Conservation (phyloP, 2,888 invertebrate genomes). For the Argyresthia goedartella region DNA sequence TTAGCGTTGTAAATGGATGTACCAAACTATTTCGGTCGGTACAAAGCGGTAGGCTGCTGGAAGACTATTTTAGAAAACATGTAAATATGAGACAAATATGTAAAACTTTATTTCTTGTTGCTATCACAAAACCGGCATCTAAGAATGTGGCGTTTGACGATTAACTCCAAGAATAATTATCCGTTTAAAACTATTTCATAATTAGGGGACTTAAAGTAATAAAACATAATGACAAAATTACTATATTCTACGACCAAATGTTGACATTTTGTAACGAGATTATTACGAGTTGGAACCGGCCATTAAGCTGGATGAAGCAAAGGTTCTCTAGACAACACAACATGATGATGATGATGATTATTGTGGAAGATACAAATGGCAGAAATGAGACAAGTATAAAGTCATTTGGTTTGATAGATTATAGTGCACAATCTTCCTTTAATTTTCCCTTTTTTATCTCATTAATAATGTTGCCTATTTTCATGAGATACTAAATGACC, state of each 20-base stretch:
- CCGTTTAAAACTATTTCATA: neutral
- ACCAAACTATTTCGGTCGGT: too few relatives aligned
- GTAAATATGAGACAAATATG: too few relatives aligned
- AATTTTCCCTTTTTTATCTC: too few relatives aligned
- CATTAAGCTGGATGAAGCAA: neutral
- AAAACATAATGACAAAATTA: neutral
- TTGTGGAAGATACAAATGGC: neutral
- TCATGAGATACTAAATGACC: too few relatives aligned
- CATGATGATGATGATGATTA: neutral
- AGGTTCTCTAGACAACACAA: neutral
- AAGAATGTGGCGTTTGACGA: too few relatives aligned
- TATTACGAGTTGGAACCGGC: neutral
- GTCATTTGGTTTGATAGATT: neutral
- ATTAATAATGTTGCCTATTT: too few relatives aligned
- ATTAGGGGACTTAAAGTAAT: neutral
- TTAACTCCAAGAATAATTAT: too few relatives aligned
- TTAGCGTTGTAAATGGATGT: too few relatives aligned
- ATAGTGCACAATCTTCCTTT: neutral
- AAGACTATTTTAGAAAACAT: too few relatives aligned
- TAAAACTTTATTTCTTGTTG: too few relatives aligned
- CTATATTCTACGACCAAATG: neutral
- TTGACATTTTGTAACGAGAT: neutral
- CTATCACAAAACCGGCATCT: too few relatives aligned
- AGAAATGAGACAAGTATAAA: neutral
- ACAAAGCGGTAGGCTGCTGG: too few relatives aligned